phyloP scores from a whole-genome alignment of 2,797 vertebrate genomes.

The Gymnoscopelus microlampas region DNA sequence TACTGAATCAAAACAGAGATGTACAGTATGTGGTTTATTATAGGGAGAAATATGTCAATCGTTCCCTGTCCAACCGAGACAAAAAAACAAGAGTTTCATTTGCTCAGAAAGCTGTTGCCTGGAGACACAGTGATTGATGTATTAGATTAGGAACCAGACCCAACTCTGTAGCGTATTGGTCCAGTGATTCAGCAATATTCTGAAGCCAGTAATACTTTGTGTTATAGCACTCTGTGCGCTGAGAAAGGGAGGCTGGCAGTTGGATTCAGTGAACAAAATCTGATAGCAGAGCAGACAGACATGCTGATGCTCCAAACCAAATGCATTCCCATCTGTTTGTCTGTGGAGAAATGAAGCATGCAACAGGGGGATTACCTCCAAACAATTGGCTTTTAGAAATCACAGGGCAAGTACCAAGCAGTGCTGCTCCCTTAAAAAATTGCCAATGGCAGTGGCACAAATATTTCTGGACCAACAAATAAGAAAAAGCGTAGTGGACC shows the following conservation, averaged over 20 bases:
- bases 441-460: slow-evolving; percentile 22
- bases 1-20: not conserved
- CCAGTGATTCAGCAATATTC: slow-evolving; percentile 72
- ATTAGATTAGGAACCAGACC: slow-evolving; percentile 53
- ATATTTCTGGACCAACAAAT: slow-evolving; percentile 39
- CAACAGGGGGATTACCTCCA: slow-evolving; percentile 53
- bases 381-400: slow-evolving; percentile 58
- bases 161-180: slow-evolving; percentile 43
- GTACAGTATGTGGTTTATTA: slow-evolving; percentile 46
- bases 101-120: slow-evolving; percentile 66
- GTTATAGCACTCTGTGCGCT: slow-evolving; percentile 41
- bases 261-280: slow-evolving; percentile 56
- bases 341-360: slow-evolving; percentile 54
- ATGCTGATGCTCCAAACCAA: slow-evolving; percentile 44
- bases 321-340: slow-evolving; percentile 59
- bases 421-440: slow-evolving; percentile 43
- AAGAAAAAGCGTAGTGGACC: slow-evolving; percentile 2
- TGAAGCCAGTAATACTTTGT: slow-evolving; percentile 39
- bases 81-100: slow-evolving; percentile 59
- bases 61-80: slow-evolving; percentile 42
- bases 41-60: slow-evolving; percentile 29
- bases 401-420: slow-evolving; percentile 24
- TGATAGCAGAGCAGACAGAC: slow-evolving; percentile 31
- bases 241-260: slow-evolving; percentile 53
- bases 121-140: slow-evolving; percentile 66